Evolutionary conservation across 2,888 invertebrate species (phyloP).

Genomic region (Eilema griseolum): DNA sequence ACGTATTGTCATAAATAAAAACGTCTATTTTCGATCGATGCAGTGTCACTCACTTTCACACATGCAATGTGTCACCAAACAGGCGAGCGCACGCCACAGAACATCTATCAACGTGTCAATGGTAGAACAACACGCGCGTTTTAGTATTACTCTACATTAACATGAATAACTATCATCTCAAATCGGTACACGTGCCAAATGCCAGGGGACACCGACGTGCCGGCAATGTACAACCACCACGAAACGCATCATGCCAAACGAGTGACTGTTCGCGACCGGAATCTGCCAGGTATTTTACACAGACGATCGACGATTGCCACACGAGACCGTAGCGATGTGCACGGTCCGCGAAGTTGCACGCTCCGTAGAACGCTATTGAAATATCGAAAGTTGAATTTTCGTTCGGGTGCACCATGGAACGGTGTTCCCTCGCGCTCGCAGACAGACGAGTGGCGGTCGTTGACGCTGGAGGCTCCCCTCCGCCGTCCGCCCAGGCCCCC

Average conservation of each 20-base stretch:
- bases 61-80: slow-evolving; percentile 68
- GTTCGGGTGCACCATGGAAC: slow-evolving; percentile 67
- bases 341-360: slow-evolving; percentile 32
- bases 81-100: slow-evolving; percentile 63
- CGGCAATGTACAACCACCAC: slow-evolving; percentile 47
- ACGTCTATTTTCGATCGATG: slow-evolving; percentile 77
- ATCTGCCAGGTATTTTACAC: slow-evolving; percentile 42
- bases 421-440: slow-evolving; percentile 75
- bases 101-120: slow-evolving; percentile 67
- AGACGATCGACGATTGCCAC: slow-evolving; percentile 29
- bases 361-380: slow-evolving; percentile 44
- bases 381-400: slow-evolving; percentile 61
- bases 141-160: slow-evolving; percentile 42
- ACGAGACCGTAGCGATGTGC: slow-evolving; percentile 22
- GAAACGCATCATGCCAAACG: slow-evolving; percentile 49
- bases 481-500: slow-evolving; percentile 70
- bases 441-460: slow-evolving; percentile 84
- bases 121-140: slow-evolving; percentile 46
- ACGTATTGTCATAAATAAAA: slow-evolving; percentile 75
- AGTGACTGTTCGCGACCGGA: slow-evolving; percentile 43
- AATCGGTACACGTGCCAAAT: slow-evolving; percentile 53
- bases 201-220: slow-evolving; percentile 42
- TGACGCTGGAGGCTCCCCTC: slow-evolving; percentile 79
- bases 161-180: slow-evolving; percentile 34
- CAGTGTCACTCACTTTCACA: slow-evolving; percentile 73